These are phyloP conservation scores for Hypocryptadius cinnamomeus DNA, from an alignment of 2,113 vertebrate genomes.

Conservation along the genomic window DNA sequence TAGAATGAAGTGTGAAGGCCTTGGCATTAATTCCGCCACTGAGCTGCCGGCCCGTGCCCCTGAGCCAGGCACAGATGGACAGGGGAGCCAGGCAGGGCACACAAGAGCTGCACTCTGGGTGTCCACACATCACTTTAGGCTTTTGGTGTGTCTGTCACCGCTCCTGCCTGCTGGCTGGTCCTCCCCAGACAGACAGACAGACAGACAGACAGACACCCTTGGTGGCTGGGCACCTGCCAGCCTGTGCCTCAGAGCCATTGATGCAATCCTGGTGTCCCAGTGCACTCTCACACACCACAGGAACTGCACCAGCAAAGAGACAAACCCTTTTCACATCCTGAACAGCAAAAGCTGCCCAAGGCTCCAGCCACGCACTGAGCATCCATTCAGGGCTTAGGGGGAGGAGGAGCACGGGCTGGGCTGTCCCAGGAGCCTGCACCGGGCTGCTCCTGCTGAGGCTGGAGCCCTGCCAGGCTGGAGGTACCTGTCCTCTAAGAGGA, in stretches of 20 bases:
- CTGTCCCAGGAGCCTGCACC: background rate
- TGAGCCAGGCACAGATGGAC: background rate
- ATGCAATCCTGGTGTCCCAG: background rate
- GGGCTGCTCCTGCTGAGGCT: background rate
- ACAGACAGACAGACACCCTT: background rate
- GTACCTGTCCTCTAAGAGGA: background rate
- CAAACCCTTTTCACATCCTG: background rate
- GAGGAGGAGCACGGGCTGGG: background rate
- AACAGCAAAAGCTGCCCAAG: background rate
- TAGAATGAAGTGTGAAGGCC: slow-evolving; percentile 41
- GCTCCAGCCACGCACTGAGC: background rate
- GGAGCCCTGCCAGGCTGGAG: background rate
- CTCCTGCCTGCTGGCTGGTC: background rate
- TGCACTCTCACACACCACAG: background rate
- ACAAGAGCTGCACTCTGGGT: background rate
- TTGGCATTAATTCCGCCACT: background rate
- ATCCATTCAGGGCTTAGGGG: background rate
- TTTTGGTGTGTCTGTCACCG: fast-evolving
- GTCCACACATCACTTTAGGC: background rate
- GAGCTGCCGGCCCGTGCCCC: background rate
- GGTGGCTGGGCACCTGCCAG: background rate
- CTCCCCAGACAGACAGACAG: background rate
- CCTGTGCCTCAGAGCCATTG: background rate
- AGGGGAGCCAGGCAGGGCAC: background rate
- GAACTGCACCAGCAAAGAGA: background rate